Conservation (phyloP, 2,113 vertebrate species). For the Erythrocercus mccallii region DNA sequence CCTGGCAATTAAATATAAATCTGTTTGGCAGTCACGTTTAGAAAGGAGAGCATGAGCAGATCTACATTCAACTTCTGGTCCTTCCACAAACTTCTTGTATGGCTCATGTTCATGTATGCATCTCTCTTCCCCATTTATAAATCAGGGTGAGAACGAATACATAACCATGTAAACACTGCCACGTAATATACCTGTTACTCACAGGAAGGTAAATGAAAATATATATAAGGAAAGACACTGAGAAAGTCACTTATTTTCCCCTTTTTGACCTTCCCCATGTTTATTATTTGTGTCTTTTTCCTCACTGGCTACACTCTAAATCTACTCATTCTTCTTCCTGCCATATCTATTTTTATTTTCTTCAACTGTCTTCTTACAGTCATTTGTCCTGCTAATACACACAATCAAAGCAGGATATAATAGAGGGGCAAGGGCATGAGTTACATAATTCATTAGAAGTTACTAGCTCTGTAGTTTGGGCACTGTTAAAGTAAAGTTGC, state of each 20-base stretch:
- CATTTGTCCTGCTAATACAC: neutral
- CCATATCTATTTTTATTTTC: neutral
- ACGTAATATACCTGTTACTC: neutral
- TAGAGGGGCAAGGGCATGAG: neutral
- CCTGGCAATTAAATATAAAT: neutral
- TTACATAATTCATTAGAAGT: neutral
- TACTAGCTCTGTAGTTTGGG: neutral
- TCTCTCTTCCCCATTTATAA: neutral
- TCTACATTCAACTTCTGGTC: neutral
- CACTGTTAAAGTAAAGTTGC: neutral
- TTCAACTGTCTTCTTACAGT: neutral
- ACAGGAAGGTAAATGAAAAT: neutral
- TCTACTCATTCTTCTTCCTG: neutral
- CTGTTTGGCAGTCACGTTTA: neutral
- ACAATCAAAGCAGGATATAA: neutral
- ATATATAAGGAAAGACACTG: neutral
- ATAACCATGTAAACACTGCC: neutral
- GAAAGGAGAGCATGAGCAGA: neutral
- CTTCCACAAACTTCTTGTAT: neutral
- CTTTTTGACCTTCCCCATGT: neutral
- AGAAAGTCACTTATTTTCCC: neutral
- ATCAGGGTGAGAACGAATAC: neutral
- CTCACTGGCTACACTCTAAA: neutral
- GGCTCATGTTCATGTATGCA: neutral
- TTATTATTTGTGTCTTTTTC: neutral